These are phyloP conservation scores for Lophura swinhoii DNA, from an alignment of 2,797 vertebrate species.

Conservation along the genomic window DNA sequence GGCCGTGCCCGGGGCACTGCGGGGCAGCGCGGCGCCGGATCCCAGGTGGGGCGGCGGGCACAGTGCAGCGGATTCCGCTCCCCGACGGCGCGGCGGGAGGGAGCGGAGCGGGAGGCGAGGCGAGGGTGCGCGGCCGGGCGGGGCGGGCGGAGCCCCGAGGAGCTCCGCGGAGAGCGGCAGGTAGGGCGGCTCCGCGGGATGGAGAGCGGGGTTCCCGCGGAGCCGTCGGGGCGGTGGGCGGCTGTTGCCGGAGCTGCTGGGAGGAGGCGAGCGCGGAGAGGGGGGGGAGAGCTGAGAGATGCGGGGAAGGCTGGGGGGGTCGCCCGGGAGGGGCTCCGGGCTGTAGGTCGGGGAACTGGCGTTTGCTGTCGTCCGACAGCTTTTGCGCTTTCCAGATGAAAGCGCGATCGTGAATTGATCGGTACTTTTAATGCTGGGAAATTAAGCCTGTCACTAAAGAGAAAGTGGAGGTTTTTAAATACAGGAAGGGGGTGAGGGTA, in stretches of 20 bases:
- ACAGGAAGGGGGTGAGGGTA: neutral
- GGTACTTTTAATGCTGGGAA: neutral
- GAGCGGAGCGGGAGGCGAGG: neutral
- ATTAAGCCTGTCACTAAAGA: neutral
- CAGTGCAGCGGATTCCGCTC: neutral
- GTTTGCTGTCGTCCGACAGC: neutral
- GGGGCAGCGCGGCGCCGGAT: neutral
- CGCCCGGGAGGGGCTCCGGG: neutral
- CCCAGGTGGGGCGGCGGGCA: conserved; percentile 12
- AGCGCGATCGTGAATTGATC: neutral
- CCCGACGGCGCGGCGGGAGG: neutral
- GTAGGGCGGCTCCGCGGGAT: neutral
- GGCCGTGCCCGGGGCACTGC: neutral
- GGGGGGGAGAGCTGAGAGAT: neutral
- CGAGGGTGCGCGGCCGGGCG: neutral
- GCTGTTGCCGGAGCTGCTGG: neutral
- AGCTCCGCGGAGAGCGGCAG: neutral
- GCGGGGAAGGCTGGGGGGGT: neutral
- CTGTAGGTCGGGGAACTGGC: fast-evolving
- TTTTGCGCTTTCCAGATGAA: neutral
- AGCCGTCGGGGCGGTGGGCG: conserved; percentile 12
- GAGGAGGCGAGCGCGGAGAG: neutral
- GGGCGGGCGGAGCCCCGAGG: neutral
- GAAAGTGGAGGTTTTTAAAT: neutral
- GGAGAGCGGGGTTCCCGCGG: neutral